phyloP scores from a whole-genome alignment of 2,888 invertebrate species.

The Melangyna quadrimaculata region DNA sequence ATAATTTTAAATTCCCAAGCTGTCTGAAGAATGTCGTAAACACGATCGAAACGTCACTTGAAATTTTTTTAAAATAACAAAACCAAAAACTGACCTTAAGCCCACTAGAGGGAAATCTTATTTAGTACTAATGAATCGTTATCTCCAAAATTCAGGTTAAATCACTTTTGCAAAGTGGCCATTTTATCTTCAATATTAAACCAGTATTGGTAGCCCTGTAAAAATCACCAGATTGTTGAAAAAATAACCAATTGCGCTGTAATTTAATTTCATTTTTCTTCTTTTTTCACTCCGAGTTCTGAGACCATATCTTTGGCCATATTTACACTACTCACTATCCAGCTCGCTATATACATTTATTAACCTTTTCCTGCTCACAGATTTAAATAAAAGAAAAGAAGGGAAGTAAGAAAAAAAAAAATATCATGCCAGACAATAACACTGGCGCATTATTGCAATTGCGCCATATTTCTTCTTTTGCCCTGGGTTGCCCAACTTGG shows the following conservation, averaged over 20 bases:
- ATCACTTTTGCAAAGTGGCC: too few relatives aligned
- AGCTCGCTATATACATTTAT: constrained; percentile 40
- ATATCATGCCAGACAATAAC: constrained; percentile 16
- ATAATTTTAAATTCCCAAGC: too few relatives aligned
- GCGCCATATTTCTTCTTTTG: constrained; percentile 52
- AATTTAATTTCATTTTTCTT: constrained; percentile 22
- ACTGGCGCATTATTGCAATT: constrained; percentile 50
- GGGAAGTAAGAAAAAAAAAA: background rate
- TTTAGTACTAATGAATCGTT: too few relatives aligned
- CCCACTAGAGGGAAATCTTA: too few relatives aligned
- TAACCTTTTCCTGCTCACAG: constrained; percentile 48
- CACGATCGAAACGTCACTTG: too few relatives aligned
- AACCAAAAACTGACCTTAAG: too few relatives aligned
- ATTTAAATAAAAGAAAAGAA: constrained; percentile 58
- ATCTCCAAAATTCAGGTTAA: too few relatives aligned
- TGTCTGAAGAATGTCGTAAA: too few relatives aligned
- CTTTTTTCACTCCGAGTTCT: background rate
- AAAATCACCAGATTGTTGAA: background rate
- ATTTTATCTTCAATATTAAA: too few relatives aligned
- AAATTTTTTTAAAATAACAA: too few relatives aligned
- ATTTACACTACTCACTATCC: background rate
- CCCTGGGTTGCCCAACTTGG: constrained; percentile 62
- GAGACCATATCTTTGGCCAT: background rate
- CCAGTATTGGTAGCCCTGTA: background rate
- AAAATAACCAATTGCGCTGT: constrained; percentile 26